Conservation (phyloP, 2,888 invertebrate genomes). For the Oxystoma pomonae region DNA sequence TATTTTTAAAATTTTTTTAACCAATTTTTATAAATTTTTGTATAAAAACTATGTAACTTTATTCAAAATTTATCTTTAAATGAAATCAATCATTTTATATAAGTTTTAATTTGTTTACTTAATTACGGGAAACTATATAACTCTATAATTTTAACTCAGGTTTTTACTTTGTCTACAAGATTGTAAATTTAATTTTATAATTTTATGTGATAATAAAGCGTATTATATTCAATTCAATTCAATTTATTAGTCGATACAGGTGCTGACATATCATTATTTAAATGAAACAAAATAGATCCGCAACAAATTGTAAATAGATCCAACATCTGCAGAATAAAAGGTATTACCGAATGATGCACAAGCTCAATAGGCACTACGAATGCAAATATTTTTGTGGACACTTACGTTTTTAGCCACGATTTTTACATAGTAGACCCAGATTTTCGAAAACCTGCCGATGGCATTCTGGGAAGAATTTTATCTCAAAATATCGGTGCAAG, state of each 20-base stretch:
- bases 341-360: neutral
- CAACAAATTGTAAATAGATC: neutral
- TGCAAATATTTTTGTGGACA: neutral
- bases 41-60: too few relatives aligned
- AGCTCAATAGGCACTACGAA: constrained; percentile 1
- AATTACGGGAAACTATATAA: too few relatives aligned
- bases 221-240: too few relatives aligned
- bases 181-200: too few relatives aligned
- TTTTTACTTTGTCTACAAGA: too few relatives aligned
- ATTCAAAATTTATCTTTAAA: too few relatives aligned
- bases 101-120: too few relatives aligned
- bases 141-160: too few relatives aligned
- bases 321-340: constrained; percentile 3
- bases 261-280: constrained; percentile 9
- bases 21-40: too few relatives aligned
- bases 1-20: too few relatives aligned
- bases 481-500: constrained; percentile 2
- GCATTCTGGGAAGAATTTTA: constrained; percentile 13
- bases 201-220: too few relatives aligned
- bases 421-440: constrained; percentile 8
- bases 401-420: neutral
- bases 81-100: too few relatives aligned
- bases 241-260: neutral
- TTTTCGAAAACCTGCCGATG: constrained; percentile 13
- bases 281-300: constrained; percentile 1